Conservation (phyloP, 64 coral and sea anemone species). For the Montipora capricornis region DNA sequence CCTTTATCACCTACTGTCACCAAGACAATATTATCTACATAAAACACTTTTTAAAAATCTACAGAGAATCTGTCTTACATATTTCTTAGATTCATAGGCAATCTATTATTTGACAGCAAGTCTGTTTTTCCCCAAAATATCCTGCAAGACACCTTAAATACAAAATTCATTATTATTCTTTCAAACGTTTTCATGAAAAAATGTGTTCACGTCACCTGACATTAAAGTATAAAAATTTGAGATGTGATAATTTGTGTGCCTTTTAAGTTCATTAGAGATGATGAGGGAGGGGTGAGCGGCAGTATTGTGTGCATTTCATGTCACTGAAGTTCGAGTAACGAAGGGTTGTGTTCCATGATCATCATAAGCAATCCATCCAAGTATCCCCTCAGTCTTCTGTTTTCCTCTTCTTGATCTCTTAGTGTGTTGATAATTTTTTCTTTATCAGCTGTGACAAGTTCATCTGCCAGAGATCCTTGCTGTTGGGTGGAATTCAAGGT, state of each 20-base stretch:
- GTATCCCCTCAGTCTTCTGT: constrained; percentile 82
- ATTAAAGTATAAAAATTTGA: not conserved
- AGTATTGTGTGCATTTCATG: not conserved
- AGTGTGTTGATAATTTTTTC: constrained; percentile 92
- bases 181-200: not conserved
- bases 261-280: not conserved
- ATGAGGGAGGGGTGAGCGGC: not conserved
- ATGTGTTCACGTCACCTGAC: not conserved
- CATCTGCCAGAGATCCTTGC: constrained; percentile 95
- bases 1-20: no score
- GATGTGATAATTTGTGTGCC: not conserved
- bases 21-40: no score
- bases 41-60: no score
- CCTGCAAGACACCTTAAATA: not conserved
- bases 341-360: constrained; percentile 99
- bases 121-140: not conserved
- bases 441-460: constrained; percentile 95
- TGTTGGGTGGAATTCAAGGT: constrained; percentile 24
- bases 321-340: constrained; percentile 82
- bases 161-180: not conserved
- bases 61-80: no score
- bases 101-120: not conserved
- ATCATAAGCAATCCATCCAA: constrained; percentile 95
- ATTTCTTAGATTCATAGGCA: not conserved
- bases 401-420: constrained; percentile 94